phyloP scores from a whole-genome alignment of 2,113 vertebrate species.

The Thalassoma bifasciatum region DNA sequence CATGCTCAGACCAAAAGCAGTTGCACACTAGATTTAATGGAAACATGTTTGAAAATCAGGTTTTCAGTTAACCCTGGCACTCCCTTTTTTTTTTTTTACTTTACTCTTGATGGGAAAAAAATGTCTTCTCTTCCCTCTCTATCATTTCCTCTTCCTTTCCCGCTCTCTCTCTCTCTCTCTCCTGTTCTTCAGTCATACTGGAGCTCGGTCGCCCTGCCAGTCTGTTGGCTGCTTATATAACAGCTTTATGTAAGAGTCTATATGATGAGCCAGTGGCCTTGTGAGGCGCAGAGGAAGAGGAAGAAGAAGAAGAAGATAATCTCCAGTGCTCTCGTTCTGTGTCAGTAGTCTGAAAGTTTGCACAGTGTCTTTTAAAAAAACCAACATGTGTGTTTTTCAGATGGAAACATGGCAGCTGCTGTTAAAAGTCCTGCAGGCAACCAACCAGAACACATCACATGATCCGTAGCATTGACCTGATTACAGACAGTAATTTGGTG shows the following conservation, averaged over 20 bases:
- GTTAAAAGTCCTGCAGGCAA: background rate
- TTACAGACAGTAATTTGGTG: background rate
- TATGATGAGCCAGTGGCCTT: conserved; percentile 15
- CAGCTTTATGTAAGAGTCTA: conserved; percentile 35
- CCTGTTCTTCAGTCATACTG: no score
- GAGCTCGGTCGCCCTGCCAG: conserved; percentile 3
- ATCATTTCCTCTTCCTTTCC: background rate
- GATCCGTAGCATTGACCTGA: conserved; percentile 13
- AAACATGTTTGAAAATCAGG: no score
- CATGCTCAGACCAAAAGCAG: no score
- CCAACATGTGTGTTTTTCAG: conserved; percentile 1
- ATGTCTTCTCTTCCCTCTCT: background rate
- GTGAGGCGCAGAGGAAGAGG: background rate
- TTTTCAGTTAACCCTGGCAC: no score
- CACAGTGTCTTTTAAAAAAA: background rate
- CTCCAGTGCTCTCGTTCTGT: background rate
- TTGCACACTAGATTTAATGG: no score
- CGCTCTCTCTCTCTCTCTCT: background rate
- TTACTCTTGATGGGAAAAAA: no score
- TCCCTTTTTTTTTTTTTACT: no score
- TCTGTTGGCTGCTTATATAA: conserved; percentile 43
- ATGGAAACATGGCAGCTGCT: background rate
- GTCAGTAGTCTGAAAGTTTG: background rate
- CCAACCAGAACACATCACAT: background rate
- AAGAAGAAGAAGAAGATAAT: background rate